Percentiles rank a stretch among this genome's conserved stretches.
phyloP scores from a whole-genome alignment of 2,888 invertebrate genomes.

The Troilus luridus region DNA sequence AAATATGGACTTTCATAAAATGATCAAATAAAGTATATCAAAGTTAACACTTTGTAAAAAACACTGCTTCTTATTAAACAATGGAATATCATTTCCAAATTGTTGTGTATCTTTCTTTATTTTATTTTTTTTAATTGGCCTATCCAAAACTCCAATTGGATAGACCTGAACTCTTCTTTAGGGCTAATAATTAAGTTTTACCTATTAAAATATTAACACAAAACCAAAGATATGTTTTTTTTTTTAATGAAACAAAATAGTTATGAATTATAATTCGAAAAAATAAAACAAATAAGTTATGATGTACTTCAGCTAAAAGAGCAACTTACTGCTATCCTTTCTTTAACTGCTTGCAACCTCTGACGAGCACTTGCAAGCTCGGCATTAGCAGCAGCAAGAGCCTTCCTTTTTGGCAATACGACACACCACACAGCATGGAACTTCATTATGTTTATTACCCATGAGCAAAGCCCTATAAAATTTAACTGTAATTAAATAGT shows the following conservation, averaged over 20 bases:
- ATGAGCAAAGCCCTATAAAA: slow-evolving; percentile 84
- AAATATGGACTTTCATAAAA: not conserved
- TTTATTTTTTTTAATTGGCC: no score
- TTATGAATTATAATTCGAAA: no score
- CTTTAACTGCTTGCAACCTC: slow-evolving; percentile 82
- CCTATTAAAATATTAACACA: no score
- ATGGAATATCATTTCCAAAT: no score
- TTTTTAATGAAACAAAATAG: no score
- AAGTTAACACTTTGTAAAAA: not conserved
- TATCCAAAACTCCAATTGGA: no score
- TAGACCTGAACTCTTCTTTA: no score
- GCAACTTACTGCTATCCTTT: slow-evolving; percentile 75
- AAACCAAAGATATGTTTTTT: no score
- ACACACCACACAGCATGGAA: slow-evolving; percentile 92
- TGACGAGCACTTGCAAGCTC: slow-evolving; percentile 87
- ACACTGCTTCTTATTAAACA: no score
- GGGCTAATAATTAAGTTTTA: no score
- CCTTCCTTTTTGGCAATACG: slow-evolving; percentile 91
- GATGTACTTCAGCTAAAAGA: not conserved
- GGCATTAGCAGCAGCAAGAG: slow-evolving; percentile 87
- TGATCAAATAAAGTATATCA: not conserved
- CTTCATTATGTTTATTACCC: slow-evolving; percentile 93
- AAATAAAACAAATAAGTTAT: no score
- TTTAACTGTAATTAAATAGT: not conserved
- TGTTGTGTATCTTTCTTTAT: no score